Evolutionary conservation across 1,140 invertebrate species (phyloP), one percentile per base, ranked within the genome.

Genomic region (Zaprionus ghesquierei): DNA sequence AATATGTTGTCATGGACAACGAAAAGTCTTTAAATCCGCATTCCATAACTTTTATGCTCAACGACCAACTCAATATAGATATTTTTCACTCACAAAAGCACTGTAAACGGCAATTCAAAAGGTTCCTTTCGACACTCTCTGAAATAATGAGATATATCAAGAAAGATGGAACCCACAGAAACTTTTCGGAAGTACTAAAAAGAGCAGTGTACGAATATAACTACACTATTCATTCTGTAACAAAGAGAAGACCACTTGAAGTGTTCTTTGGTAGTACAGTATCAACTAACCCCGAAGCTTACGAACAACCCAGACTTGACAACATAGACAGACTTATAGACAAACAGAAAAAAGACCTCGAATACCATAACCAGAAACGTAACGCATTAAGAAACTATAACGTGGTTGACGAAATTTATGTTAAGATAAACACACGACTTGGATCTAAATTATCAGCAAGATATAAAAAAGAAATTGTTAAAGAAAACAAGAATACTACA

Each of bases 21-120:
- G 55, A 58, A 58, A 38, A 41, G 23, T 23, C 33, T 12, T 25
- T 41, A 9, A 60, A 60, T 44, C 44, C 35, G 12, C 22, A 13
- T 12, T 23, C 38, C 2, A 59, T 44, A 23, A 41, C 31, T 18
- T 41, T 18, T 18, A 58, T 58, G 55, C 31, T 58, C 9, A 22
- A 23, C 12, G 33, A 58, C 20, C 35, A 58, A 58, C 23, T 58
- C 20, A 44, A 25, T 38, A 58, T 44, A 4, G 33, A 58, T 12
- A 41, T 38, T n/a, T 25, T 23, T 15, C 15, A 13, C 55, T 1
- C n/a, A 25, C 10, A 58, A 58, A 15, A 44, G 55, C 8, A 15
- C 55, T 23, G 22, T 27, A 15, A 58, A 58, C 12, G 55, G 55
- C 51, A 54, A n/a, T 25, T 54, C n/a, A n/a, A 54, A 15, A 27